Evolutionary conservation across 2,888 invertebrate species (phyloP).

Genomic region (Sthenelais limicola): DNA sequence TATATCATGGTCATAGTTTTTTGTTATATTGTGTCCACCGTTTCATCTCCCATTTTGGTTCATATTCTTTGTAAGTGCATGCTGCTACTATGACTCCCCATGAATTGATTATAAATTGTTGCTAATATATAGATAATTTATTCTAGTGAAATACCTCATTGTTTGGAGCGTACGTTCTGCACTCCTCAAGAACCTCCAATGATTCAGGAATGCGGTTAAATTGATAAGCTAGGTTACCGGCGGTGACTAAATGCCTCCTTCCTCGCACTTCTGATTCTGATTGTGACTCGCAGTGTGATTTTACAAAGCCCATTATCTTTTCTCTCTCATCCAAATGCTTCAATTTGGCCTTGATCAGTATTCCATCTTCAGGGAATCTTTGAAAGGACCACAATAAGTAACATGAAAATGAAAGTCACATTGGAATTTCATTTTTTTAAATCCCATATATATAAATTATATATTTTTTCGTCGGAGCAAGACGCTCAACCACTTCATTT

Average conservation of each 20-base stretch:
- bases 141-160: no score
- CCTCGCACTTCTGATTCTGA: background rate
- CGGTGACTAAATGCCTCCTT: conserved; percentile 5
- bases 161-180: background rate
- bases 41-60: no score
- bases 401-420: background rate
- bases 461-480: no score
- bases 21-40: no score
- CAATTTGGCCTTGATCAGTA: background rate
- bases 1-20: no score
- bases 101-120: no score
- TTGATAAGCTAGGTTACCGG: background rate
- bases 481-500: no score
- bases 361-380: conserved; percentile 6
- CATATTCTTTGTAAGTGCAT: no score
- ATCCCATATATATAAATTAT: no score
- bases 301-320: background rate
- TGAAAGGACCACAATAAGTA: background rate
- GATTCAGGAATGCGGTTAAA: background rate
- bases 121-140: no score
- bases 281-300: conserved; percentile 1
- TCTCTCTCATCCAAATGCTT: background rate
- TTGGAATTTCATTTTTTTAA: background rate
- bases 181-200: conserved; percentile 3
- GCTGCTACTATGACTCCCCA: no score